Evolutionary conservation across 2,113 vertebrate genomes (phyloP).

Genomic region (Phyllostomus hastatus): DNA sequence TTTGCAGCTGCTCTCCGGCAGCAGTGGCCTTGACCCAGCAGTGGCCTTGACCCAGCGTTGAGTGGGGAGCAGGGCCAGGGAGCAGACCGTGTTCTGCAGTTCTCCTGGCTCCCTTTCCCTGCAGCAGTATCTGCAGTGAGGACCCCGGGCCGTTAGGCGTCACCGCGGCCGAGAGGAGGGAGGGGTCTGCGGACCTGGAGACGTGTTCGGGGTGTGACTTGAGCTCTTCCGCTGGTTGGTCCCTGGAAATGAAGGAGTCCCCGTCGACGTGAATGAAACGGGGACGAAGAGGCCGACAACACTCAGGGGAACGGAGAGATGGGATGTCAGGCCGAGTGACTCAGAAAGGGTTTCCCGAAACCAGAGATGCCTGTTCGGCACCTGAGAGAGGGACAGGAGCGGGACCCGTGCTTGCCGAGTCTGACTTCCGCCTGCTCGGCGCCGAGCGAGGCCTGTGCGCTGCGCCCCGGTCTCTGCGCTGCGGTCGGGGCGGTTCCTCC

Average conservation of each 20-base stretch:
- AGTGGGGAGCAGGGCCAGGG: not conserved
- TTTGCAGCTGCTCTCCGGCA: not conserved
- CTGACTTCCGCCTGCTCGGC: not conserved
- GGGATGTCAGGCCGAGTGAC: not conserved
- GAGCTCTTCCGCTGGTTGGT: not conserved
- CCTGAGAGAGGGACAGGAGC: not conserved
- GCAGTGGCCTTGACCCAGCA: not conserved
- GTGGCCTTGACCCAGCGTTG: not conserved
- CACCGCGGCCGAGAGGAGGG: not conserved
- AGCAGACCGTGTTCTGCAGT: not conserved
- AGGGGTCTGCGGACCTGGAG: not conserved
- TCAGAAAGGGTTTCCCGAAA: not conserved
- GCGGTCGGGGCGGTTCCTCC: not conserved
- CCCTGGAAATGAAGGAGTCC: conserved; percentile 5
- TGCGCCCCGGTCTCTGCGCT: not conserved
- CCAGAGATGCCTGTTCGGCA: not conserved
- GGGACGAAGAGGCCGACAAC: not conserved
- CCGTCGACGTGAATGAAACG: not conserved
- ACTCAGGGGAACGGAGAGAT: too few relatives aligned
- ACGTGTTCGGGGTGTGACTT: not conserved
- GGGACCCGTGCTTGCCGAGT: not conserved
- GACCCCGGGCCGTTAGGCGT: not conserved
- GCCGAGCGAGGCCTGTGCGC: not conserved
- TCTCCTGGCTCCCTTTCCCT: not conserved
- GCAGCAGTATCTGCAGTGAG: not conserved